Evolutionary conservation across 2,888 invertebrate species (phyloP), one percentile per base, ranked within the genome.

Genomic region (Zhengitettix transpicula): DNA sequence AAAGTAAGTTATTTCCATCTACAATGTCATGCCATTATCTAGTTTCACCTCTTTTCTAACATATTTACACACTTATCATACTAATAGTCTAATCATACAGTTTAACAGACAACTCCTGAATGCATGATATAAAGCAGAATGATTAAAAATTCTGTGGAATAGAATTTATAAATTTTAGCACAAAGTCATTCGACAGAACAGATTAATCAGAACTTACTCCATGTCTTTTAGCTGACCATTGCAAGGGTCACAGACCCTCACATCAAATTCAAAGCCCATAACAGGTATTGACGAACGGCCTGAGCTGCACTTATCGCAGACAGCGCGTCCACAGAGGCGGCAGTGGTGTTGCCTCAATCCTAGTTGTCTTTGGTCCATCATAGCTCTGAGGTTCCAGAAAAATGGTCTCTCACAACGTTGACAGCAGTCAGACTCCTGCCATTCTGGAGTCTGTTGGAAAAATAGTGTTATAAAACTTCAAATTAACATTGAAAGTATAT

Each of bases 181-280:
- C 28, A 28, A 7, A 51, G 51, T n/a, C 51, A n/a, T 51, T n/a
- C 7, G n/a, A n/a, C 51, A 51, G n/a, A 47, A 3, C 12, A 16
- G 42, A 15, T 51, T 9, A 53, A n/a, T 28, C 10, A 10, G 12
- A 9, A 83, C 89, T 82, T 73, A 93, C 92, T 94, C 92, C 67
- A 85, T 85, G 68, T 88, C 87, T 68, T 89, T 84, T 52, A 95
- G 78, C 65, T 82, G 82, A 65, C 83, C 82, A 73, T 87, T 87
- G 76, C 99, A 99, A 47, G 84, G 85, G 71, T 93, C 89, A 76
- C 99, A 99, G 59, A 98, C 89, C 62, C 99, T 81, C 65, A 98
- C 95, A 71, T 92, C 90, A 76, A 94, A 95, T 77, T 99, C 99
- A 76, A 95, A 98, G 56, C 99, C 99, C 91, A 98, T 92, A 58